Percentiles rank a stretch among this genome's conserved stretches.
phyloP scores from a whole-genome alignment of 2,888 invertebrate genomes.

The Parnassius apollo region DNA sequence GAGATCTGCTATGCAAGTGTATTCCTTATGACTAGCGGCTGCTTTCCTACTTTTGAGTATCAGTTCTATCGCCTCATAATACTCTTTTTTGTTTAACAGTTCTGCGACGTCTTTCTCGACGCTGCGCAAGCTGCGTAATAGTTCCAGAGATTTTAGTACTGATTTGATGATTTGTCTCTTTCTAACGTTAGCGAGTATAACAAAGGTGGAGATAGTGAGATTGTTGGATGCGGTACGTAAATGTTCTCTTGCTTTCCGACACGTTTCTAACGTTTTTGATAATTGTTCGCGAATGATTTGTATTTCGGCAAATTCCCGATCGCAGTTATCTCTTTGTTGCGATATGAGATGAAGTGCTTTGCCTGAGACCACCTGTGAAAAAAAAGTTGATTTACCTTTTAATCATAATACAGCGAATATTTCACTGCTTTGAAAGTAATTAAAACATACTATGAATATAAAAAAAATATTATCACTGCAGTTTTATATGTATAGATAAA shows the following conservation, averaged over 20 bases:
- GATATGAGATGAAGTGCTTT: constrained; percentile 95
- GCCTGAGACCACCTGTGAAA: constrained; percentile 91
- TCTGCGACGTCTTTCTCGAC: constrained; percentile 93
- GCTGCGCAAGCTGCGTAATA: constrained; percentile 81
- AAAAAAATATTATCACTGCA: no score
- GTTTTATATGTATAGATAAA: no score
- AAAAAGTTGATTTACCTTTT: background rate
- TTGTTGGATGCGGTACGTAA: constrained; percentile 89
- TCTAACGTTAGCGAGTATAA: constrained; percentile 94
- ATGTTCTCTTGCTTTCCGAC: constrained; percentile 86
- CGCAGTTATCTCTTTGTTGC: constrained; percentile 93
- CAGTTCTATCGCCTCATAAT: constrained; percentile 93
- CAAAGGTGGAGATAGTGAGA: constrained; percentile 91
- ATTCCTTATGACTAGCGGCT: constrained; percentile 92
- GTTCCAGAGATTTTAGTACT: constrained; percentile 87
- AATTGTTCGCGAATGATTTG: constrained; percentile 86
- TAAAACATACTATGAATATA: no score
- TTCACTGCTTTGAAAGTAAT: no score
- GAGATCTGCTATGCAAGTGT: constrained; percentile 94
- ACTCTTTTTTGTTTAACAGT: constrained; percentile 90
- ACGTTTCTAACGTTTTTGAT: constrained; percentile 85
- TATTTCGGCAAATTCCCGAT: constrained; percentile 90
- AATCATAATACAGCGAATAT: no score
- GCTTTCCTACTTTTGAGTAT: constrained; percentile 93
- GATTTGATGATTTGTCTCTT: constrained; percentile 92